phyloP scores from a whole-genome alignment of 2,888 invertebrate genomes.

The Mesochorus sp. region DNA sequence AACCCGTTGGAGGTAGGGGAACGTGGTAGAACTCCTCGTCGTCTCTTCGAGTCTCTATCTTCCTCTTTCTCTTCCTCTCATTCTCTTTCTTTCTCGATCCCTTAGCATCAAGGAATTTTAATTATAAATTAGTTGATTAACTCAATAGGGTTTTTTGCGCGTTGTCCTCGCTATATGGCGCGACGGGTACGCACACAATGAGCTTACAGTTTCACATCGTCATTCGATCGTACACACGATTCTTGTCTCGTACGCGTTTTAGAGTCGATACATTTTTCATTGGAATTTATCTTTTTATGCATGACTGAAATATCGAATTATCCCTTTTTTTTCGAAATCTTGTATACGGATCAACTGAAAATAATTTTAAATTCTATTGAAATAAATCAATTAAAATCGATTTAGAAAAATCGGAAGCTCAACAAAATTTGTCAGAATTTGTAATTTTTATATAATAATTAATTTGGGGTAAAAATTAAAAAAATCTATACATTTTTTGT shows the following conservation, averaged over 20 bases:
- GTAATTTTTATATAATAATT: too few relatives aligned
- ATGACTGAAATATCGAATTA: not conserved
- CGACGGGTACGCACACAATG: slow-evolving; percentile 63
- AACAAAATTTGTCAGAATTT: too few relatives aligned
- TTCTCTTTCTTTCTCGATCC: slow-evolving; percentile 54
- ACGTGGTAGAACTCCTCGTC: slow-evolving; percentile 31
- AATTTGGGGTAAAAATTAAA: too few relatives aligned
- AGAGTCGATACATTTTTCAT: slow-evolving; percentile 11
- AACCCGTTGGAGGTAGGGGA: slow-evolving; percentile 21
- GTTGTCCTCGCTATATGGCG: slow-evolving; percentile 68
- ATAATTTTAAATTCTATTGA: not conserved
- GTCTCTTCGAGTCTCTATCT: slow-evolving; percentile 36
- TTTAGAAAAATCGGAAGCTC: too few relatives aligned
- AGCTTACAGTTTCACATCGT: slow-evolving; percentile 51
- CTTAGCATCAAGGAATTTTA: slow-evolving; percentile 79
- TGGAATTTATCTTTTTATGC: not conserved
- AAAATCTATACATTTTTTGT: too few relatives aligned
- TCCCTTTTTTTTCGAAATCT: not conserved
- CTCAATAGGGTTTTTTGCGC: slow-evolving; percentile 81
- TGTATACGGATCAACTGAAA: too few relatives aligned
- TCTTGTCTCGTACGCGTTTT: slow-evolving; percentile 18
- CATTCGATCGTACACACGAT: slow-evolving; percentile 21
- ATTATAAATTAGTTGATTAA: slow-evolving; percentile 83
- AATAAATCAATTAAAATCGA: too few relatives aligned
- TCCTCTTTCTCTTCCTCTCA: not conserved